Conservation (phyloP, 1,140 invertebrate genomes). For the Leptestheria dahalacensis region DNA sequence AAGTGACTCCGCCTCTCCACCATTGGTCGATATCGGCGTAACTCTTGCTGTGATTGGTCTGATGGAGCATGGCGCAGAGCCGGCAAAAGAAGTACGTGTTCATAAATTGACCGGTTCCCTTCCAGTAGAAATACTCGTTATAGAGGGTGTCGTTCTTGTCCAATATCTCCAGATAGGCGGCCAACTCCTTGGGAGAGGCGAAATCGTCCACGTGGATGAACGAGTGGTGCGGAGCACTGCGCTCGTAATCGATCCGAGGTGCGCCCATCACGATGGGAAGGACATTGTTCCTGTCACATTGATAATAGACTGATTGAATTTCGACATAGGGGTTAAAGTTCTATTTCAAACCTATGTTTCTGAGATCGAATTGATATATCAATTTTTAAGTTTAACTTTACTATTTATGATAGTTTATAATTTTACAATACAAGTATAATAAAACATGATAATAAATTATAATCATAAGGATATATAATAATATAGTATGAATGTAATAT, state of each 20-base stretch:
- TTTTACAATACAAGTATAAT: no score
- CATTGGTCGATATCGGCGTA: constrained; percentile 34
- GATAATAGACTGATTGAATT: constrained; percentile 6
- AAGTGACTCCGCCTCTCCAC: constrained; percentile 36
- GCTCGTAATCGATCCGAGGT: constrained; percentile 70
- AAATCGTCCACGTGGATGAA: constrained; percentile 92
- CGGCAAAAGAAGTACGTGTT: constrained; percentile 93
- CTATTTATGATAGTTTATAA: no score
- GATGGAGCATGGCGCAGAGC: constrained; percentile 77
- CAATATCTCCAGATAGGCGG: constrained; percentile 64
- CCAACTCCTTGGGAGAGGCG: constrained; percentile 62
- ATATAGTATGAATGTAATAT: no score
- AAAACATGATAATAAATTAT: no score
- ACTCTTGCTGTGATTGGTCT: constrained; percentile 35
- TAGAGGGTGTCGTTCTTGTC: constrained; percentile 74
- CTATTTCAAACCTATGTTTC: no score
- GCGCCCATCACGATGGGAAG: constrained; percentile 93
- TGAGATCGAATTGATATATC: no score
- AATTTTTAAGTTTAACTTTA: no score
- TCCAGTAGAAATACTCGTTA: constrained; percentile 82
- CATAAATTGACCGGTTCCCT: constrained; percentile 82
- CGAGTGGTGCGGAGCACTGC: constrained; percentile 69
- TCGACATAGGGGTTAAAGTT: background rate
- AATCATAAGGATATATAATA: no score
- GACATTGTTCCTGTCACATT: constrained; percentile 54